phyloP scores from a whole-genome alignment of 2,888 invertebrate species.

The Platycheirus rosarum region DNA sequence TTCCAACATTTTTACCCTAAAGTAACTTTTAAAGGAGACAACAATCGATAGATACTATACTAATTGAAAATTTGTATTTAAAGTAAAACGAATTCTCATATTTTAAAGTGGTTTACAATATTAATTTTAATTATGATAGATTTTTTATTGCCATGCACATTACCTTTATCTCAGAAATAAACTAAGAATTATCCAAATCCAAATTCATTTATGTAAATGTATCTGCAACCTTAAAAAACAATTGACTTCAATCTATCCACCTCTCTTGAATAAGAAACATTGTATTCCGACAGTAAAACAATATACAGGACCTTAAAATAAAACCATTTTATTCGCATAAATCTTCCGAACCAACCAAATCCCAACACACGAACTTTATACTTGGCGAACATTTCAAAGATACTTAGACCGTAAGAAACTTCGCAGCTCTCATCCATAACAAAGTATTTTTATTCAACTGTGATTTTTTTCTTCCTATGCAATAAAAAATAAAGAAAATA shows the following conservation, averaged over 20 bases:
- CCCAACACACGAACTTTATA: slow-evolving; percentile 32
- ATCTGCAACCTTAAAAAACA: no score
- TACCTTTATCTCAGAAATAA: no score
- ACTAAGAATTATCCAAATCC: no score
- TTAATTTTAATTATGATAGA: no score
- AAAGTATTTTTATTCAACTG: slow-evolving; percentile 17
- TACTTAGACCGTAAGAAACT: slow-evolving; percentile 1
- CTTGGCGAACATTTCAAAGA: slow-evolving; percentile 4
- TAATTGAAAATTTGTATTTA: no score
- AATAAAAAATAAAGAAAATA: slow-evolving; percentile 14
- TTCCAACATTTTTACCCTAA: no score
- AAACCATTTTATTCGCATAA: slow-evolving; percentile 44
- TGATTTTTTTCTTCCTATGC: slow-evolving; percentile 8
- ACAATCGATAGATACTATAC: no score
- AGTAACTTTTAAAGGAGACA: no score
- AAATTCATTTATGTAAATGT: no score
- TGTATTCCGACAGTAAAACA: slow-evolving; percentile 15
- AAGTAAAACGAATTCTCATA: no score
- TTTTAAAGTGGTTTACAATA: no score
- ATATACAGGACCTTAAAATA: slow-evolving; percentile 15
- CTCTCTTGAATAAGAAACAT: slow-evolving; percentile 13
- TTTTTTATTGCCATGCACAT: no score
- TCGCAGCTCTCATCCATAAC: slow-evolving; percentile 11
- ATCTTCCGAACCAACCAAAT: slow-evolving; percentile 34
- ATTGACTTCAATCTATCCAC: slow-evolving; percentile 5